These are phyloP conservation scores for Lasius fuliginosus DNA, from an alignment of 2,888 invertebrate species.

Conservation along the genomic window DNA sequence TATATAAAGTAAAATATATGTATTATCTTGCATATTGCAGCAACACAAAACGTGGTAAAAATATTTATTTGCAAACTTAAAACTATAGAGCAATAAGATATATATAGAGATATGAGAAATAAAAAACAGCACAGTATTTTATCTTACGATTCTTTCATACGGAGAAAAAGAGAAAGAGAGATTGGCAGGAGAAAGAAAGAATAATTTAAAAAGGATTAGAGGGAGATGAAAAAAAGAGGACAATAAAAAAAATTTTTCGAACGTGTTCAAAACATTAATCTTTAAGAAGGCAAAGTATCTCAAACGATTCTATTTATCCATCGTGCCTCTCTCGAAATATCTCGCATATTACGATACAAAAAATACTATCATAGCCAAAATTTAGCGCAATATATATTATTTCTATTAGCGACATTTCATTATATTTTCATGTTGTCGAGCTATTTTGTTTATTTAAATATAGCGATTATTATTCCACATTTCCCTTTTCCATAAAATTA, in stretches of 20 bases:
- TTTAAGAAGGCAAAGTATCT: conserved; percentile 34
- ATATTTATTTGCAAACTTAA: not conserved
- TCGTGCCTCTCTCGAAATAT: conserved; percentile 27
- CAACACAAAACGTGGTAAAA: not conserved
- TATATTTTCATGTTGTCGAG: conserved; percentile 52
- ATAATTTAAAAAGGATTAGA: not conserved
- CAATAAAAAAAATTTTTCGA: conserved; percentile 2
- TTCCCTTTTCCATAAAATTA: conserved; percentile 73
- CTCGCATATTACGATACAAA: conserved; percentile 48
- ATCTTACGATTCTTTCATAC: not conserved
- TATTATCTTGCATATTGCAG: not conserved
- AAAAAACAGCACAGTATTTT: not conserved
- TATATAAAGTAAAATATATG: not conserved
- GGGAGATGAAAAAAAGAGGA: conserved; percentile 24
- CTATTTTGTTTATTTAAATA: conserved; percentile 68
- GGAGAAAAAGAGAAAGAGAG: not conserved
- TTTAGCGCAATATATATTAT: conserved; percentile 68
- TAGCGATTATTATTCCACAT: conserved; percentile 59
- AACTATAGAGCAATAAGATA: not conserved
- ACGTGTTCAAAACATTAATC: conserved; percentile 29
- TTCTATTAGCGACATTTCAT: conserved; percentile 67
- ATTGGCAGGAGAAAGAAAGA: not conserved
- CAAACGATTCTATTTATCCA: conserved; percentile 24
- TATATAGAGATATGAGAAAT: not conserved
- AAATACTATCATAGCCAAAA: conserved; percentile 60